Percentiles rank a stretch among this genome's conserved stretches.
phyloP scores from a whole-genome alignment of 2,797 vertebrate genomes.

The Hafferia zeledoni region DNA sequence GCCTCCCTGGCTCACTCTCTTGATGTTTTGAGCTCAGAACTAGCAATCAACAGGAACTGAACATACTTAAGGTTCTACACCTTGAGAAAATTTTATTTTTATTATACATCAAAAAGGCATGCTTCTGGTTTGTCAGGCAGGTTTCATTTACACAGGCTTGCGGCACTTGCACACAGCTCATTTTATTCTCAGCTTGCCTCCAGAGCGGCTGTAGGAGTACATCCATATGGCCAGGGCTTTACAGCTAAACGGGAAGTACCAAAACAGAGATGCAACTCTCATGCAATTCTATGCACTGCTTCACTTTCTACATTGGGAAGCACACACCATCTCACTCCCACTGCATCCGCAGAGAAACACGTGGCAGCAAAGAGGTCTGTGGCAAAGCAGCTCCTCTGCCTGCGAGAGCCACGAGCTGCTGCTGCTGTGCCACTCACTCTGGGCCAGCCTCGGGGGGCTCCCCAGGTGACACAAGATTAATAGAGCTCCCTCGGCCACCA shows the following conservation, averaged over 20 bases:
- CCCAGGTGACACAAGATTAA: background rate
- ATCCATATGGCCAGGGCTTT: slow-evolving; percentile 44
- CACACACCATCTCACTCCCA: slow-evolving; percentile 2
- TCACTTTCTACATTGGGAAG: slow-evolving; percentile 18
- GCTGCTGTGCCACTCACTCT: background rate
- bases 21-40: background rate
- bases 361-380: background rate
- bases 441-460: rapidly evolving
- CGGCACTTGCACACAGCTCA: slow-evolving; percentile 48
- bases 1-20: background rate
- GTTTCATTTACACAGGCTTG: slow-evolving; percentile 54
- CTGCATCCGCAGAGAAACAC: background rate
- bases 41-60: slow-evolving; percentile 34
- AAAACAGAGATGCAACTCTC: slow-evolving; percentile 54
- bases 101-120: slow-evolving; percentile 48
- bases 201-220: slow-evolving; percentile 58
- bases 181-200: slow-evolving; percentile 70
- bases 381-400: background rate
- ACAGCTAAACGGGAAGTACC: slow-evolving; percentile 49
- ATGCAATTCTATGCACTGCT: slow-evolving; percentile 13
- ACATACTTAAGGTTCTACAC: background rate
- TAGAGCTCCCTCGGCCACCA: background rate
- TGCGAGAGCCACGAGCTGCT: background rate
- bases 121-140: slow-evolving; percentile 61
- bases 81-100: slow-evolving; percentile 60